Conservation (phyloP, 2,888 invertebrate species). For the Euclidia mi region DNA sequence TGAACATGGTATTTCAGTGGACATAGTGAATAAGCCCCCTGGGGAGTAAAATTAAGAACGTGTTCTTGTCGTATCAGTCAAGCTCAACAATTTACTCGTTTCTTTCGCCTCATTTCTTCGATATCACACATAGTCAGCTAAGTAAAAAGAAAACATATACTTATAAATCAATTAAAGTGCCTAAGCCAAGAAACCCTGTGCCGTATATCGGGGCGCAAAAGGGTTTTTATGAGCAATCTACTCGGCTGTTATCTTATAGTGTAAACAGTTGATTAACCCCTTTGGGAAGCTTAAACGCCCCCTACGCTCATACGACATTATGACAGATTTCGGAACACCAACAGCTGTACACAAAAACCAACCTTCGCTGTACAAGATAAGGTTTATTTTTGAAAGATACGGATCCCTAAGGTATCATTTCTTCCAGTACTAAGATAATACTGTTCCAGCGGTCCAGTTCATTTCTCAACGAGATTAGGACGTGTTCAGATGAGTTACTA, state of each 20-base stretch:
- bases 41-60: no score
- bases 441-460: slow-evolving; percentile 59
- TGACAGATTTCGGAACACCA: slow-evolving; percentile 36
- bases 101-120: no score
- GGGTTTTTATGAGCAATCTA: slow-evolving; percentile 58
- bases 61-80: no score
- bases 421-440: slow-evolving; percentile 58
- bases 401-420: slow-evolving; percentile 40
- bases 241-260: slow-evolving; percentile 53
- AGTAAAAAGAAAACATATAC: slow-evolving; percentile 13
- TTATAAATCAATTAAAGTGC: slow-evolving; percentile 34
- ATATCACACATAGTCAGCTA: neutral
- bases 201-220: slow-evolving; percentile 39
- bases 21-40: no score
- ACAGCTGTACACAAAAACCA: slow-evolving; percentile 9
- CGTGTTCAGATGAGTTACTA: slow-evolving; percentile 59
- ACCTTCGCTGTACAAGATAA: slow-evolving; percentile 18
- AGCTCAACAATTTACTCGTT: no score
- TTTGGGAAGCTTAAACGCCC: slow-evolving; percentile 51
- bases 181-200: slow-evolving; percentile 14
- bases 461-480: slow-evolving; percentile 64
- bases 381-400: slow-evolving; percentile 22
- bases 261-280: slow-evolving; percentile 61
- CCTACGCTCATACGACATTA: slow-evolving; percentile 56
- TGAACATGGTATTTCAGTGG: no score